Base-by-base conservation (phyloP, 1,140 invertebrate genomes). In the Oreohelix idahoensis region DNA sequence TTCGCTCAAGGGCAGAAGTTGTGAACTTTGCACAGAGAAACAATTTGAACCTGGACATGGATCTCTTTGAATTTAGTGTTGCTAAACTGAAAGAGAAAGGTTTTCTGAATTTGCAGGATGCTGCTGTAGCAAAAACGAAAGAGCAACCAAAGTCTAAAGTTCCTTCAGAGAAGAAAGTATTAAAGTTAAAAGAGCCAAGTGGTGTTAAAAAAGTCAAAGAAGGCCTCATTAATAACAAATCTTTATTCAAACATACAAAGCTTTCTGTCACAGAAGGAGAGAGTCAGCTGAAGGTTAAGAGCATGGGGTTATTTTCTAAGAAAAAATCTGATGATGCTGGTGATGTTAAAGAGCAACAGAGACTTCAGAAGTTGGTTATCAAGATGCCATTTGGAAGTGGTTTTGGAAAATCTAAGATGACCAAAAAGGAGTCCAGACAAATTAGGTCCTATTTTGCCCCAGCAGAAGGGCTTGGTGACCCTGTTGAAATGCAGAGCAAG, bases 341-440 rank as follows among this genome's bases (percentile, higher is more conserved):
- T 4, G 77, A 66, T 23, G 58, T 23, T 11, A 42, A 66, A 38
- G 69, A 51, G 36, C 79, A 70, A 39, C 63, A 80, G 69, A 53
- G 32, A 23, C 53, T 82, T 36, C 69, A 82, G 49, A 82, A 82
- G 39, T 38, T 82, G 42, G 69, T 82, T 29, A 82, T 82, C 23
- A 82, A 75, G 45, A 73, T 82, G 80, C 80, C 80, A 8, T 82
- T 82, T 82, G 80, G 80, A 15, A 75, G 80, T 75, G 42, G 80
- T 1, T 66, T 63, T 74, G 71, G 70, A 32, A 82, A 75, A 38
- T 38, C 23, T 1, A 82, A 75, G 45, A 74, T 82, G 80, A 53
- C 80, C 2, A 75, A 82, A 26, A 82, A 82, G 75, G 71, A 74
- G 49, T 53, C 70, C 4, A 75, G 36, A 20, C 80, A 82, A 36